Base-by-base conservation (phyloP, 92 coral and sea anemone genomes). In the Epizoanthus rinbou region DNA sequence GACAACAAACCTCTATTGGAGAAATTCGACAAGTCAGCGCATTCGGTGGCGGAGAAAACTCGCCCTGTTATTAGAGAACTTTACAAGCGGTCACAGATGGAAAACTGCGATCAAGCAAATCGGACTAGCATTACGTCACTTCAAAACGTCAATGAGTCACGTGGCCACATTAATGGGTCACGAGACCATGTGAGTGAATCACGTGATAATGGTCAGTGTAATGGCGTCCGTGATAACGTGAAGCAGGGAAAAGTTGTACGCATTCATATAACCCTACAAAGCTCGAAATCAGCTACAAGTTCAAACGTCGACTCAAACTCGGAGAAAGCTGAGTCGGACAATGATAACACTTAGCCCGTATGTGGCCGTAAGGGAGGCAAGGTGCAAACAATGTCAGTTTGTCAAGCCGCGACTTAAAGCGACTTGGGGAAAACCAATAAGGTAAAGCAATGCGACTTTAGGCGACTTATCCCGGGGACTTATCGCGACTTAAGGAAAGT, bases 251-350 rank as follows among this genome's bases (percentile, higher is more conserved):
- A 78, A 16, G 71, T 78, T 24, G 82, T 78, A 13, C 82, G 59
- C 2, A 78, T 78, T 78, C 82, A 47, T 54, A 78, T 78, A 78
- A 78, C 82, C 45, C 59, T 78, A 5, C 82, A 78, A 69, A 69
- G 82, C 17, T 78, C 82, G 11, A 78, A 78, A 10, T 78, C 82
- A 14, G 16, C 82, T 60, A 37, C 71, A 5, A 39, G 70, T 22
- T 78, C 82, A 19, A 60, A 43, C 43, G 50, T 65, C 24, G 63
- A 31, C 21, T 21, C 37, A 13, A 67, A 1, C 39, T 35, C 73
- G 50, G 69, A 64, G 69, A 24, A 64, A 35, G 39, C 35, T 23
- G 69, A 64, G 8, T 64, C 54, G 54, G 54, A 50, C 54, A 50
- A 50, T 50, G 54, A 50, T 11, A 50, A 9, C 54, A 50, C 54